Evolutionary conservation across 2,888 invertebrate genomes (phyloP).

Genomic region (Pachymerium ferrugineum): DNA sequence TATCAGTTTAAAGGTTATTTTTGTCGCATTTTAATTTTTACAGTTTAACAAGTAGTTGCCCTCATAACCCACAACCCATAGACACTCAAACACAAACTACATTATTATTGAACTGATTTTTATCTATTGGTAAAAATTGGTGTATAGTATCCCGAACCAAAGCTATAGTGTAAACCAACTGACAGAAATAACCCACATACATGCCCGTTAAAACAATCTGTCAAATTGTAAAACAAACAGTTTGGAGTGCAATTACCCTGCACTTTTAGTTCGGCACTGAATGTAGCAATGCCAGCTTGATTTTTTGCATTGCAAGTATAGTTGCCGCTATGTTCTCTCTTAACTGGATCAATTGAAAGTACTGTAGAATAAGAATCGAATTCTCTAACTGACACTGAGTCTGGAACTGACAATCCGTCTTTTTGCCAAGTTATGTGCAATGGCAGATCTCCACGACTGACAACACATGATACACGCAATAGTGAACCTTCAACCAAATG

Average conservation of each 20-base stretch:
- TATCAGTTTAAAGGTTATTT: too few relatives aligned
- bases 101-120: too few relatives aligned
- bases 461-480: neutral
- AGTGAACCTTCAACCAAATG: neutral
- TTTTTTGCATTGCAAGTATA: constrained; percentile 27
- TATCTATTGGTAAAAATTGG: too few relatives aligned
- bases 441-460: constrained; percentile 20
- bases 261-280: neutral
- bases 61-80: too few relatives aligned
- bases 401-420: constrained; percentile 6
- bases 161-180: too few relatives aligned
- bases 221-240: neutral
- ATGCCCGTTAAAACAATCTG: too few relatives aligned
- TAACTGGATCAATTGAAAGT: constrained; percentile 14
- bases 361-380: constrained; percentile 28
- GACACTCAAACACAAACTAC: too few relatives aligned
- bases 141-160: too few relatives aligned
- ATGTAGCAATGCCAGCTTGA: constrained; percentile 15
- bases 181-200: too few relatives aligned
- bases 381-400: neutral
- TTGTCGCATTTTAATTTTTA: too few relatives aligned
- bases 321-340: neutral
- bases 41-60: too few relatives aligned
- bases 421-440: constrained; percentile 11
- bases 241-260: constrained; percentile 1